Evolutionary conservation across 2,888 invertebrate genomes (phyloP).

Genomic region (Lithosia quadra): DNA sequence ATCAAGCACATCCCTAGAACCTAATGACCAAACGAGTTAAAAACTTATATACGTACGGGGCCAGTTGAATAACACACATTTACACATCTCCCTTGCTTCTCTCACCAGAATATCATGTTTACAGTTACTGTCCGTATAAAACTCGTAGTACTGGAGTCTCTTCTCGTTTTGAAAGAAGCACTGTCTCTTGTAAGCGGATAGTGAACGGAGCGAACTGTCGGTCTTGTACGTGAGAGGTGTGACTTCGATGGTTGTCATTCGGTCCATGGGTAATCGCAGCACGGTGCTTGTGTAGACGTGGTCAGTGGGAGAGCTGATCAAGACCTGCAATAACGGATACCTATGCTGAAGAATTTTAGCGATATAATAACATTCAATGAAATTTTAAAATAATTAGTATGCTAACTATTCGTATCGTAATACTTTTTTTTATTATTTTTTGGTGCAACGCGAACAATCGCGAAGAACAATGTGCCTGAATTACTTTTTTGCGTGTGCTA

Average conservation of each 20-base stretch:
- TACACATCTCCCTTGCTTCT: conserved; percentile 76
- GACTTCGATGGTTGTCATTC: conserved; percentile 80
- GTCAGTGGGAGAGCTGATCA: conserved; percentile 79
- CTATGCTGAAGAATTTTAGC: too few species aligned
- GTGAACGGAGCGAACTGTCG: conserved; percentile 64
- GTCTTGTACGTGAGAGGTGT: conserved; percentile 79
- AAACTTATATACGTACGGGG: conserved; percentile 69
- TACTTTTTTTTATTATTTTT: too few species aligned
- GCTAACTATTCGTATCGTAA: too few species aligned
- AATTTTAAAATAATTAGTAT: too few species aligned
- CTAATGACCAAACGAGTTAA: too few species aligned
- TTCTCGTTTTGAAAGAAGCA: conserved; percentile 82
- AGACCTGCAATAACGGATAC: conserved; percentile 65
- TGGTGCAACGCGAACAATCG: too few species aligned
- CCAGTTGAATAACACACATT: conserved; percentile 81
- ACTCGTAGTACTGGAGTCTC: conserved; percentile 72
- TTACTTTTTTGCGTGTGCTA: too few species aligned
- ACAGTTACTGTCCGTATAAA: conserved; percentile 86
- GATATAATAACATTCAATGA: too few species aligned
- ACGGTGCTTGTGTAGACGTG: conserved; percentile 79
- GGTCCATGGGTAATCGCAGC: conserved; percentile 78
- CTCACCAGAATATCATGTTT: conserved; percentile 82
- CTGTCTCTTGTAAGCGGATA: conserved; percentile 72
- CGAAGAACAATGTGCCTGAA: too few species aligned
- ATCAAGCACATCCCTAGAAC: too few species aligned